phyloP scores from a whole-genome alignment of 2,888 invertebrate genomes.

The Caenorhabditis wallacei region DNA sequence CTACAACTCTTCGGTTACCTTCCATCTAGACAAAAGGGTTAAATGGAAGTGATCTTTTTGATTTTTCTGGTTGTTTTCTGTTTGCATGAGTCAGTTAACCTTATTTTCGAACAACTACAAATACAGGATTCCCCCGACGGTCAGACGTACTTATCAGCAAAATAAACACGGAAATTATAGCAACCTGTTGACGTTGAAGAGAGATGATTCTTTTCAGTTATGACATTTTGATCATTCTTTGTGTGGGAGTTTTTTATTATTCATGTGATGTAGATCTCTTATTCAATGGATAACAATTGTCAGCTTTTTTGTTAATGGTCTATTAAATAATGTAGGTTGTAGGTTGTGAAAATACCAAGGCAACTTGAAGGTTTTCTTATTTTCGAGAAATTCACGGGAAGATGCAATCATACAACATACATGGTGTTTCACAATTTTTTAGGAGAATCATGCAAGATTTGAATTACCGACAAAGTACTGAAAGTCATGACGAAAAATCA shows the following conservation, averaged over 20 bases:
- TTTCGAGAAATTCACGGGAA: no score
- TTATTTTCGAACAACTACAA: constrained; percentile 5
- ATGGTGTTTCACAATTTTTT: no score
- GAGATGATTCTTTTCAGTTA: constrained; percentile 10
- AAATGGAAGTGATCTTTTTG: constrained; percentile 49
- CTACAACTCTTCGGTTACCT: background rate
- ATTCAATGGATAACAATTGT: constrained; percentile 18
- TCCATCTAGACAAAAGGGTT: background rate
- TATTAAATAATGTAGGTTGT: constrained; percentile 7
- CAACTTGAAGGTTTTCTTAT: no score
- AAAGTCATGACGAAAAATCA: no score
- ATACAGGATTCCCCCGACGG: constrained; percentile 17
- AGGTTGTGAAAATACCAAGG: background rate
- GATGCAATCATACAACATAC: no score
- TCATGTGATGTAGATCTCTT: constrained; percentile 33
- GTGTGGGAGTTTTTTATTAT: constrained; percentile 47
- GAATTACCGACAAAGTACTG: no score
- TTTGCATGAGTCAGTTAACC: constrained; percentile 30
- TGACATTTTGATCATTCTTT: constrained; percentile 51
- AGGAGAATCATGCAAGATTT: no score
- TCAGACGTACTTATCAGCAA: constrained; percentile 44
- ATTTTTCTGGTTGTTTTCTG: constrained; percentile 7
- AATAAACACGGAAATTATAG: constrained; percentile 44
- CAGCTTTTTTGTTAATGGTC: constrained; percentile 14
- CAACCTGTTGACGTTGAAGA: background rate